Evolutionary conservation across 2,797 vertebrate species (phyloP).

Genomic region (Tapera naevia): DNA sequence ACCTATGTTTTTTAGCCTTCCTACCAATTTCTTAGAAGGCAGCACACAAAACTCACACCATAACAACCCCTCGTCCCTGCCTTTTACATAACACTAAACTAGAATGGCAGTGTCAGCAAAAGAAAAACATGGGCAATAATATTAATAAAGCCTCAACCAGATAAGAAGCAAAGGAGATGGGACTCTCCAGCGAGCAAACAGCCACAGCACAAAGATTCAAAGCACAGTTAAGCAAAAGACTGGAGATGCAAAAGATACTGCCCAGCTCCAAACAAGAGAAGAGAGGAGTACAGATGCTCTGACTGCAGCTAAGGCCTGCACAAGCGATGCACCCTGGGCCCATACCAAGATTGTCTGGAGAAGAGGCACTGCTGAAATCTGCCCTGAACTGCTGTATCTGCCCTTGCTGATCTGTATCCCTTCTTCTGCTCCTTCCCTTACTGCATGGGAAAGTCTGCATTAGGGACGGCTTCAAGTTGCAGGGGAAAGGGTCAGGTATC

Average conservation of each 20-base stretch:
- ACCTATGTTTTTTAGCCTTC: neutral
- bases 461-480: neutral
- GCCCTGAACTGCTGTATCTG: neutral
- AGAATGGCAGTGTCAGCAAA: neutral
- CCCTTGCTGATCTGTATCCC: neutral
- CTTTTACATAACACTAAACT: neutral
- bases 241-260: neutral
- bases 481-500: neutral
- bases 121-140: neutral
- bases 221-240: neutral
- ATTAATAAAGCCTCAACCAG: neutral
- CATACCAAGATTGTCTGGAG: rapidly evolving
- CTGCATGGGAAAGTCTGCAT: neutral
- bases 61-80: rapidly evolving
- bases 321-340: neutral
- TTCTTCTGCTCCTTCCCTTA: neutral
- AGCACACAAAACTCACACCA: neutral
- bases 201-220: neutral
- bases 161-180: neutral
- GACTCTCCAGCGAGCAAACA: neutral
- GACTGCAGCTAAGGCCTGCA: neutral
- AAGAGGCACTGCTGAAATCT: neutral
- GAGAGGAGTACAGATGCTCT: neutral
- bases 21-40: neutral
- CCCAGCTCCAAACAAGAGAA: neutral